Base-by-base conservation (phyloP, 2,113 vertebrate species). In the Platichthys stellatus region DNA sequence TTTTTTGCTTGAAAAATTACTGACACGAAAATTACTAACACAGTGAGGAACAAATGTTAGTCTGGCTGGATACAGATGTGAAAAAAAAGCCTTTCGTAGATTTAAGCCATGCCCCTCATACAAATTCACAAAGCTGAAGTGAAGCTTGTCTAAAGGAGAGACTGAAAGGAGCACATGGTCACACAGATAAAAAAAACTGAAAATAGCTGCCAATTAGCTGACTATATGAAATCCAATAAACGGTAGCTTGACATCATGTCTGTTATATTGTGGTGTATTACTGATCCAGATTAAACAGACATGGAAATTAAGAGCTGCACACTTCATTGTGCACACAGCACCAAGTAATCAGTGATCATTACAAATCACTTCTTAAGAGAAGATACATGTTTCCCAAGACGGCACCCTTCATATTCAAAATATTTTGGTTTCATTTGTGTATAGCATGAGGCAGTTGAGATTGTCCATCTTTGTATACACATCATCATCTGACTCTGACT, bases 251-350 rank as follows among this genome's bases (percentile, higher is more conserved):
- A 57, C 63, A 59, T 45, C 43, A 40, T 63, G 59, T 51, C 60
- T 69, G 65, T 15, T 51, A 51, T 35, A 57, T 56, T 69, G n/a
- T n/a, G 11, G 62, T 65, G 62, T 17, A 53, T 77, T 57, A 67
- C 66, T 71, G 58, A 77, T 60, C 12, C 60, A 59, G 43, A 59
- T 84, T 60, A 72, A 80, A 80, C 76, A 73, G 51, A 73, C 69
- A 59, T 51, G 60, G 4, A 61, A 70, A 63, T 70, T 7, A 72
- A 69, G 67, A 47, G 66, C 18, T 72, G 54, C 31, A 53, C 56
- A 66, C 49, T 67, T 17, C n/a, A 74, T 47, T 71, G 57, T 78
- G 73, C 49, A 61, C 51, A 71, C 51, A 81, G 58, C 56, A 76
- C 74, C 18, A 56, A 60, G 26, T 56, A 69, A 53, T 56, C 38